Evolutionary conservation across 2,113 vertebrate genomes (phyloP).

Genomic region (Paramisgurnus dabryanus): DNA sequence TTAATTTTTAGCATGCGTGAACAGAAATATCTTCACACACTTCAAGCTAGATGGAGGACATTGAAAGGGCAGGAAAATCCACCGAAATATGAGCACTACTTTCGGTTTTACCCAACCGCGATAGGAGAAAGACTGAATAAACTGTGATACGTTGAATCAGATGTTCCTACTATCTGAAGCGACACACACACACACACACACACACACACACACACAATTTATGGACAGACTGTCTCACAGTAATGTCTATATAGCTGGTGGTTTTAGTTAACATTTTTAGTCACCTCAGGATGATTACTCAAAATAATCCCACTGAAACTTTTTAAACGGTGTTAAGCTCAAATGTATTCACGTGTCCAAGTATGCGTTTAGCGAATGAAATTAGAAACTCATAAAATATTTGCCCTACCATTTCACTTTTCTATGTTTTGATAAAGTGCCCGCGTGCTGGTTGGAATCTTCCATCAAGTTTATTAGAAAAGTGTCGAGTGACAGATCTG

Average conservation of each 20-base stretch:
- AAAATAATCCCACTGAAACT: too few relatives aligned
- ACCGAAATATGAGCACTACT: background rate
- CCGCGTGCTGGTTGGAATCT: constrained; percentile 35
- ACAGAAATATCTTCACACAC: background rate
- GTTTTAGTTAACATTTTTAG: too few relatives aligned
- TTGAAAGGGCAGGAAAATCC: constrained; percentile 39
- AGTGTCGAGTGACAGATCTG: constrained; percentile 46
- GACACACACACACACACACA: background rate
- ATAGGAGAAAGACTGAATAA: background rate
- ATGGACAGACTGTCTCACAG: too few relatives aligned
- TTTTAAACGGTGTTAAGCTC: too few relatives aligned
- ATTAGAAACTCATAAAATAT: background rate
- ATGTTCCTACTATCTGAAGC: background rate
- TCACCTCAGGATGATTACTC: too few relatives aligned
- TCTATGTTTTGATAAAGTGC: background rate
- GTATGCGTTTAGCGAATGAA: background rate
- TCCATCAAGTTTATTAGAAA: constrained; percentile 33
- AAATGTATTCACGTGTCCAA: too few relatives aligned
- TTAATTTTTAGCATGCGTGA: background rate
- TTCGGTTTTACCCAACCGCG: constrained; percentile 4
- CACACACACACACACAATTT: background rate
- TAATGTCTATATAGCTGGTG: too few relatives aligned
- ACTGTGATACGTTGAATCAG: background rate
- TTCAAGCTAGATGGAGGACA: constrained; percentile 15
- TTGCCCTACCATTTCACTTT: background rate